Percentiles rank a stretch among this genome's conserved stretches.
phyloP scores from a whole-genome alignment of 2,113 vertebrate genomes.

The human (Homo sapiens) region DNA sequence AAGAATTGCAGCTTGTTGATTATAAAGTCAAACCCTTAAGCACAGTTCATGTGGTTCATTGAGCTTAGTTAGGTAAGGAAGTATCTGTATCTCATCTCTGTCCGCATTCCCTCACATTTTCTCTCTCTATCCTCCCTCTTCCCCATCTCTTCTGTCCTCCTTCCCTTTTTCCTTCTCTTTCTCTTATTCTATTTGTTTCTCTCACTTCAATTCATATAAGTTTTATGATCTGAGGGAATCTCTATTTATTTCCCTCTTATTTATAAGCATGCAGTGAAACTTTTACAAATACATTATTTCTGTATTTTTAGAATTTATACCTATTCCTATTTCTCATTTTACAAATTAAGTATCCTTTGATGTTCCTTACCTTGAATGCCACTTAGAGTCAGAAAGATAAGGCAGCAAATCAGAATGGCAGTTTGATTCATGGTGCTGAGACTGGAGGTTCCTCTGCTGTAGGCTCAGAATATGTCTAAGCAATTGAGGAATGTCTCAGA shows the following conservation, averaged over 20 bases:
- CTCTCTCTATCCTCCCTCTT: not conserved
- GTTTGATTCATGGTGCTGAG: constrained; percentile 64
- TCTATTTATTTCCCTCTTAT: constrained; percentile 9
- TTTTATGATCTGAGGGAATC: not conserved
- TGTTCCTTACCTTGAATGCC: constrained; percentile 69
- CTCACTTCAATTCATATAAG: not conserved
- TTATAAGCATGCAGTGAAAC: not conserved
- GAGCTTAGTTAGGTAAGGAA: not conserved
- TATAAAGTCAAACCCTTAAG: not conserved
- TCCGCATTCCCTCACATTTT: not conserved
- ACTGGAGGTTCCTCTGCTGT: not conserved
- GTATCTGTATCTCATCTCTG: not conserved
- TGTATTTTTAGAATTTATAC: not conserved
- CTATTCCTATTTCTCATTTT: not conserved
- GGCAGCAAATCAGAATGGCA: constrained; percentile 49
- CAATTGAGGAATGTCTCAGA: not conserved
- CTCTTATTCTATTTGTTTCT: constrained; percentile 36
- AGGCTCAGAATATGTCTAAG: not conserved
- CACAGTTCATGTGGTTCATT: not conserved
- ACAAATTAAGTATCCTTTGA: constrained; percentile 10
- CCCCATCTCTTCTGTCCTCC: not conserved
- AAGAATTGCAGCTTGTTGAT: not conserved
- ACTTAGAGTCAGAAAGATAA: constrained; percentile 63
- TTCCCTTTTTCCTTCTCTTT: not conserved
- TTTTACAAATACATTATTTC: not conserved